These are phyloP conservation scores for Nannoperca australis DNA, from an alignment of 2,797 vertebrate genomes.

Conservation along the genomic window DNA sequence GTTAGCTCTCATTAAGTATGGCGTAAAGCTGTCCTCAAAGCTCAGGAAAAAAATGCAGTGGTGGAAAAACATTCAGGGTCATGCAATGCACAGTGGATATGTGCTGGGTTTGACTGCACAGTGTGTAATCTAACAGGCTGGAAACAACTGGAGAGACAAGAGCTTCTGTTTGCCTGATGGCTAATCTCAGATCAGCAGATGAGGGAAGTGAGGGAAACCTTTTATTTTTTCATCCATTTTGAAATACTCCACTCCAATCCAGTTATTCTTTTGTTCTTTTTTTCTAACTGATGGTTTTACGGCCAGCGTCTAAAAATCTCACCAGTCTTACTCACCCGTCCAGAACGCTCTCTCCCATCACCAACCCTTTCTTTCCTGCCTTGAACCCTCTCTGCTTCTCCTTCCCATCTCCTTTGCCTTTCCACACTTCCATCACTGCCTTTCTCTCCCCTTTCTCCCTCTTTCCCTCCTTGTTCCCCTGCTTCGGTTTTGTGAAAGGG, in stretches of 20 bases:
- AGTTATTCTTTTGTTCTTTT: slow-evolving; percentile 50
- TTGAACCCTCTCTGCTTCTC: slow-evolving; percentile 56
- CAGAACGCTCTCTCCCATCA: slow-evolving; percentile 39
- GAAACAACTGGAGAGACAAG: slow-evolving; percentile 54
- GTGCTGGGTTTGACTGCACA: slow-evolving; percentile 44
- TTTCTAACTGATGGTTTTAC: slow-evolving; percentile 7
- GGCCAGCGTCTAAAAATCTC: slow-evolving; percentile 33
- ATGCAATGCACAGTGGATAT: slow-evolving; percentile 16
- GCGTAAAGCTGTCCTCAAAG: slow-evolving; percentile 35
- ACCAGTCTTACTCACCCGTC: slow-evolving; percentile 38
- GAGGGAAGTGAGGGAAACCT: slow-evolving; percentile 22
- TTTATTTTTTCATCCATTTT: slow-evolving; percentile 43
- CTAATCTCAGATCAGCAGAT: slow-evolving; percentile 60
- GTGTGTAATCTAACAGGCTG: slow-evolving; percentile 37
- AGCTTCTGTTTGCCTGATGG: slow-evolving; percentile 52
- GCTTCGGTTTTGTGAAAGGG: slow-evolving; percentile 75
- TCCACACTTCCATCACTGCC: slow-evolving; percentile 76
- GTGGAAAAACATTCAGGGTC: slow-evolving; percentile 44
- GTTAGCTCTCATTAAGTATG: slow-evolving; percentile 51
- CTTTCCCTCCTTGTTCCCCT: slow-evolving; percentile 60
- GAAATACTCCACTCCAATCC: slow-evolving; percentile 40
- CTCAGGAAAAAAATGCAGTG: slow-evolving; percentile 22
- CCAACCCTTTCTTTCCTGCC: slow-evolving; percentile 49
- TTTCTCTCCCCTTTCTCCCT: slow-evolving; percentile 56
- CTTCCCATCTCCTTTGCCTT: slow-evolving; percentile 72